These are phyloP conservation scores for Boleophthalmus pectinirostris DNA, from an alignment of 2,113 vertebrate species.

Conservation along the genomic window DNA sequence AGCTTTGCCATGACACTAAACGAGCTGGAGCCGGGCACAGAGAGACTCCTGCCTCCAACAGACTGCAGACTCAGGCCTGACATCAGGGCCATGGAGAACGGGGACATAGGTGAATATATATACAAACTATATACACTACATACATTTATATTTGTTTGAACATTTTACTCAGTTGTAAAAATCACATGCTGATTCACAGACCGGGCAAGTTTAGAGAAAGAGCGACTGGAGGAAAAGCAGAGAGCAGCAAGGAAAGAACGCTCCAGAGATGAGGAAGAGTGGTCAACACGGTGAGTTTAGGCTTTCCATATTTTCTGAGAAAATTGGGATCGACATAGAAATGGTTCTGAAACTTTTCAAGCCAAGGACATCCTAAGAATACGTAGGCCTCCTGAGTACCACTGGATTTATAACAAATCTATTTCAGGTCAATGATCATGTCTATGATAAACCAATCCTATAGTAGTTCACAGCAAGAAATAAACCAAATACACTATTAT, in stretches of 20 bases:
- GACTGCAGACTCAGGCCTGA: constrained; percentile 94
- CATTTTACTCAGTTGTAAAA: too few species aligned
- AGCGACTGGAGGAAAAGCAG: constrained; percentile 94
- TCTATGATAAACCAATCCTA: too few species aligned
- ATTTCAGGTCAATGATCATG: too few species aligned
- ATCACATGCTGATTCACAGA: constrained; percentile 70
- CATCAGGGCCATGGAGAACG: constrained; percentile 91
- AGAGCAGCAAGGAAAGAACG: constrained; percentile 86
- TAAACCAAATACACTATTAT: too few species aligned
- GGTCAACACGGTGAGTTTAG: constrained; percentile 88
- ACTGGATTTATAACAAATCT: too few species aligned
- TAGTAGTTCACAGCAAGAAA: too few species aligned
- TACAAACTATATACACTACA: too few species aligned
- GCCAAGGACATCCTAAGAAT: too few species aligned
- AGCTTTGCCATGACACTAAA: constrained; percentile 93
- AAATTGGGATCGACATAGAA: too few species aligned
- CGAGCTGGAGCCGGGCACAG: constrained; percentile 85
- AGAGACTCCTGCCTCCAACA: constrained; percentile 82
- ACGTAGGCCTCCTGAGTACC: too few species aligned
- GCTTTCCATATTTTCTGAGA: not conserved
- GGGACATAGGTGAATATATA: constrained; percentile 84
- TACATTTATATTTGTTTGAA: not conserved
- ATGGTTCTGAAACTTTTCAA: too few species aligned
- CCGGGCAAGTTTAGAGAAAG: constrained; percentile 88
- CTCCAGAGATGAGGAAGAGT: constrained; percentile 84